phyloP scores from a whole-genome alignment of 2,888 invertebrate species.

The Plebejus argus region DNA sequence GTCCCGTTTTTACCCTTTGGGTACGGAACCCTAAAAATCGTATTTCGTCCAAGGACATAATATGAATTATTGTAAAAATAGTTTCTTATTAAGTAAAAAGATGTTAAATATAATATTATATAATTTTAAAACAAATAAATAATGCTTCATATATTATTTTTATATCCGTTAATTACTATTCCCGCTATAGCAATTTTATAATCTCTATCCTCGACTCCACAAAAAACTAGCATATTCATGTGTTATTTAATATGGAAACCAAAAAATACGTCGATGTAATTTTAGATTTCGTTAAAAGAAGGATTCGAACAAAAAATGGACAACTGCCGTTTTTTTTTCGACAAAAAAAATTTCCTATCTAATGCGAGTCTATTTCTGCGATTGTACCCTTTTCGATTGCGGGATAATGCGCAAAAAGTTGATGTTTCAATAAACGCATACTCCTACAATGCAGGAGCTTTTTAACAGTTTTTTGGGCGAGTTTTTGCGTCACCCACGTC shows the following conservation, averaged over 20 bases:
- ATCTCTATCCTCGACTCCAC: not conserved
- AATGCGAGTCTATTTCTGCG: slow-evolving; percentile 47
- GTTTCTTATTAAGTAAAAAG: not conserved
- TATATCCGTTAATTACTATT: not conserved
- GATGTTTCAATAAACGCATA: slow-evolving; percentile 61
- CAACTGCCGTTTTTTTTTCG: slow-evolving; percentile 55
- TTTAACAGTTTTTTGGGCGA: slow-evolving; percentile 43
- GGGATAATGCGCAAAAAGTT: slow-evolving; percentile 46
- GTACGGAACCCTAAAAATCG: no score
- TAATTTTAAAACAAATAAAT: not conserved
- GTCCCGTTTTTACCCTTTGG: no score
- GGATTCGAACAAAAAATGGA: slow-evolving; percentile 52
- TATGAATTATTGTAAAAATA: no score
- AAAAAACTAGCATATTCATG: slow-evolving; percentile 24
- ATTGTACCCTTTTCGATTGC: slow-evolving; percentile 53
- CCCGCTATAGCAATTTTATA: not conserved
- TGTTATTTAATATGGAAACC: slow-evolving; percentile 30
- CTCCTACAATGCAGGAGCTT: slow-evolving; percentile 44
- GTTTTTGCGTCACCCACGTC: slow-evolving; percentile 47
- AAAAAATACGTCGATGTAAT: slow-evolving; percentile 43
- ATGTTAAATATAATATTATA: not conserved
- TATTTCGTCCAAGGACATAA: no score
- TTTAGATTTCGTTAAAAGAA: slow-evolving; percentile 45
- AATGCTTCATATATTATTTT: not conserved
- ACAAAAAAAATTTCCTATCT: slow-evolving; percentile 47